phyloP scores from a whole-genome alignment of 2,797 vertebrate genomes.

The Gymnocypris eckloni region DNA sequence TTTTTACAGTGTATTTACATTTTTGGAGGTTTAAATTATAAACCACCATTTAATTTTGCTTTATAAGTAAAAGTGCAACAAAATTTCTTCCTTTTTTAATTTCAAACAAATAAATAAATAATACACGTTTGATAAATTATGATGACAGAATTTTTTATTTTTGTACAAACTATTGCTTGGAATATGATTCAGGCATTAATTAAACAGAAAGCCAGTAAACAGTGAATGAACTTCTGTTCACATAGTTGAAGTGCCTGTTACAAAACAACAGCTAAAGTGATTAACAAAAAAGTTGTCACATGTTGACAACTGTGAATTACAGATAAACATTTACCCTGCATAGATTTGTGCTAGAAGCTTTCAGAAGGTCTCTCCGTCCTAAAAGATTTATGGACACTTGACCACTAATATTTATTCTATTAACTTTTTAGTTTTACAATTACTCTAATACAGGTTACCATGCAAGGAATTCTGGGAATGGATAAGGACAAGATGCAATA shows the following conservation, averaged over 20 bases:
- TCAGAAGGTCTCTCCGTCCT: background rate
- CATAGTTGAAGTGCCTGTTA: background rate
- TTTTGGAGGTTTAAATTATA: too few relatives aligned
- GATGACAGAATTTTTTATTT: background rate
- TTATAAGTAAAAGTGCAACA: background rate
- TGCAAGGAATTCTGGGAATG: background rate
- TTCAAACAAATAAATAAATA: background rate
- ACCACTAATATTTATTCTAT: background rate
- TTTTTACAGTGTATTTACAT: too few relatives aligned
- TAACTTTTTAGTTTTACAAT: background rate
- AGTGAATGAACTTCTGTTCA: background rate
- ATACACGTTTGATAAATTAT: background rate
- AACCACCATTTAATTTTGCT: background rate
- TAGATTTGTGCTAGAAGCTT: slow-evolving; percentile 25
- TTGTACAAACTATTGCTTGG: background rate
- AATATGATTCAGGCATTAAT: background rate
- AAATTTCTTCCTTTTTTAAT: background rate
- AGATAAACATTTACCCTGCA: slow-evolving; percentile 2
- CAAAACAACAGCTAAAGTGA: background rate
- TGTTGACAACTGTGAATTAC: background rate
- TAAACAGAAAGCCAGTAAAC: background rate
- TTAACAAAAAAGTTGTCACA: background rate
- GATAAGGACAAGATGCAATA: too few relatives aligned
- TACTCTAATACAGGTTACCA: background rate
- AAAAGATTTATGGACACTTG: background rate